Conservation (phyloP, 2,113 vertebrate species). For the Malurus melanocephalus region DNA sequence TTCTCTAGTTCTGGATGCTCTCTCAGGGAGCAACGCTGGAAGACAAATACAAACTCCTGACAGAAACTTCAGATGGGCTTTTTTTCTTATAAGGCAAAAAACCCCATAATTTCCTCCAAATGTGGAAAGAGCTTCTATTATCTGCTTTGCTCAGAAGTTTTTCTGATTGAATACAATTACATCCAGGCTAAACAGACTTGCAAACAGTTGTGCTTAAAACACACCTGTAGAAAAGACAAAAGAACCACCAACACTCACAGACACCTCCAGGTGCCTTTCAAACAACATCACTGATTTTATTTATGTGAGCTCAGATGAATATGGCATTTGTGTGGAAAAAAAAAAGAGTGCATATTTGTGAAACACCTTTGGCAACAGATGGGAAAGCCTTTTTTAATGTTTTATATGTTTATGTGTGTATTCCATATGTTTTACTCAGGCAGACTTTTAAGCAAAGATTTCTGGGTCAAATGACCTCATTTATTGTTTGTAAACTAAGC, state of each 20-base stretch:
- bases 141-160: background rate
- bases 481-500: conserved; percentile 24
- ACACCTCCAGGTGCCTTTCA: background rate
- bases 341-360: background rate
- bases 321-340: background rate
- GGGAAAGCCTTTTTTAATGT: background rate
- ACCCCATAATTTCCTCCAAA: background rate
- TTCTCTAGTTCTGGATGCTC: background rate
- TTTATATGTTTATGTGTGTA: background rate
- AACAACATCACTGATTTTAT: background rate
- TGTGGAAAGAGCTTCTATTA: background rate
- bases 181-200: background rate
- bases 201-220: background rate
- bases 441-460: background rate
- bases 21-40: background rate
- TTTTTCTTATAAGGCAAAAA: background rate
- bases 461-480: conserved; percentile 10
- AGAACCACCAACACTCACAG: background rate
- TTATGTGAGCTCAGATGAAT: background rate
- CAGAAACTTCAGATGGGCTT: background rate
- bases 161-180: background rate
- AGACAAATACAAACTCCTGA: background rate
- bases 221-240: background rate
- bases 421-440: background rate
- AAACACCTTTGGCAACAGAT: background rate